phyloP scores from a whole-genome alignment of 35 echinoderm and acorn worm species.

The Stichopus chloronotus region DNA sequence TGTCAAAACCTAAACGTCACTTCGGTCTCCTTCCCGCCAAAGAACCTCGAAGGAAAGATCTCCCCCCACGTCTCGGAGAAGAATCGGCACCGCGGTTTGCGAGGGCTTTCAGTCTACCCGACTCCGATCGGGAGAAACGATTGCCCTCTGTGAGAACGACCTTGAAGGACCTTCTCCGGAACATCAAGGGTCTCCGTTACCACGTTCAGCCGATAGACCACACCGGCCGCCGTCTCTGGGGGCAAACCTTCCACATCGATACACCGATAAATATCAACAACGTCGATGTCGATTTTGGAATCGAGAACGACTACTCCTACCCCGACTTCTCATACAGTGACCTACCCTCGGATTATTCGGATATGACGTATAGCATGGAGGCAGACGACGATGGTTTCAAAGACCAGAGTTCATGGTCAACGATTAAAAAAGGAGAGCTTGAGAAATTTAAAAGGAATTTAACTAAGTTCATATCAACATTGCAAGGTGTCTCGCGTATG shows the following conservation, averaged over 20 bases:
- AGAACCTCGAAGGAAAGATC: constrained; percentile 46
- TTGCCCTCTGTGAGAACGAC: constrained; percentile 6
- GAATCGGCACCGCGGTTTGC: constrained; percentile 40
- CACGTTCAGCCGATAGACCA: neutral
- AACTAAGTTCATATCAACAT: neutral
- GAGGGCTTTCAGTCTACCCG: constrained; percentile 17
- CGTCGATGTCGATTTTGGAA: neutral
- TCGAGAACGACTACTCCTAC: neutral
- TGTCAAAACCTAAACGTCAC: constrained; percentile 34
- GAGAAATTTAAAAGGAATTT: constrained; percentile 30
- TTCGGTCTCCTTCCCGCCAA: constrained; percentile 51
- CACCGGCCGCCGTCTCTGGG: neutral
- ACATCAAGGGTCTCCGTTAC: neutral
- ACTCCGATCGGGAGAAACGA: neutral
- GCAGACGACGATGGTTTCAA: neutral
- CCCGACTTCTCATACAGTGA: neutral
- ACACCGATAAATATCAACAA: constrained; percentile 49
- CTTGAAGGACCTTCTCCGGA: neutral
- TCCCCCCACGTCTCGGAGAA: constrained; percentile 48
- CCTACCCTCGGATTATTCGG: neutral
- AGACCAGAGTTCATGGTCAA: neutral
- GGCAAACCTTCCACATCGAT: constrained; percentile 21
- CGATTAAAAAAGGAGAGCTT: neutral
- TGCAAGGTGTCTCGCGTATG: neutral
- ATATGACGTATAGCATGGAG: neutral